These are phyloP conservation scores for Trogon surrucura DNA, from an alignment of 2,113 vertebrate genomes.

Conservation along the genomic window DNA sequence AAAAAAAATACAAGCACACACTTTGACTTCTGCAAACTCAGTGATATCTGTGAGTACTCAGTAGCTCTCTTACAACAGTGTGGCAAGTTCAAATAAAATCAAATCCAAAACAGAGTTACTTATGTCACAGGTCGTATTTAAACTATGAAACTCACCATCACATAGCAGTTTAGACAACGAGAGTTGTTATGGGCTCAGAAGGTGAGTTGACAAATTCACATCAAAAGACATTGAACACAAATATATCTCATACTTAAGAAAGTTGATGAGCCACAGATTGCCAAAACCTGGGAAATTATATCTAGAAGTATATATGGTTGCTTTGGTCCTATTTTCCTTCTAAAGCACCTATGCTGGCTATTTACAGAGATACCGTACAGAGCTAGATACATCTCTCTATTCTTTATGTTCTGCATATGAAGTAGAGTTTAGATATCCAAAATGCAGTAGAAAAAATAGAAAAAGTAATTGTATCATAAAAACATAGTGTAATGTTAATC, in stretches of 20 bases:
- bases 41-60: background rate
- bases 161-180: background rate
- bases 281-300: background rate
- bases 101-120: background rate
- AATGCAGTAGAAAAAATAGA: background rate
- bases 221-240: background rate
- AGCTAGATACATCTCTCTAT: background rate
- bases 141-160: background rate
- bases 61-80: background rate
- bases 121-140: background rate
- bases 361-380: background rate
- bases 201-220: background rate
- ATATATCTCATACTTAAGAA: background rate
- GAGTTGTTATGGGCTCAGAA: background rate
- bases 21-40: background rate
- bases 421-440: background rate
- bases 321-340: background rate
- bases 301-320: background rate
- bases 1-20: background rate
- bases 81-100: background rate
- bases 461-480: slow-evolving; percentile 1
- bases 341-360: background rate
- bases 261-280: background rate
- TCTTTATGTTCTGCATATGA: background rate
- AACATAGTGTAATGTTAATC: slow-evolving; percentile 5